These are phyloP conservation scores for Polypedilum pembai DNA, from an alignment of 1,140 invertebrate species.

Conservation along the genomic window DNA sequence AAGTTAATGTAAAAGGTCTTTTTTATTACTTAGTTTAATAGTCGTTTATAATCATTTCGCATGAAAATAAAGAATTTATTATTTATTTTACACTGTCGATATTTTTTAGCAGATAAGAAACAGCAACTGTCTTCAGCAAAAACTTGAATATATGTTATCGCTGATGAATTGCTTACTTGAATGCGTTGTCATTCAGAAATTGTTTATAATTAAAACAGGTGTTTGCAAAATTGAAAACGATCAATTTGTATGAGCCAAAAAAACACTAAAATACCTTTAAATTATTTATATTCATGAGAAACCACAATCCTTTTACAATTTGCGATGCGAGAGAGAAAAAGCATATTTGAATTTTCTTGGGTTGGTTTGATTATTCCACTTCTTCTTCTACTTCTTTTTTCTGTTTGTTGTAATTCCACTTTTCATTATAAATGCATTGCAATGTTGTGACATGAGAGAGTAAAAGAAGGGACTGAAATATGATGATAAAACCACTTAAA, in stretches of 20 bases:
- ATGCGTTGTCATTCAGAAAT: neutral
- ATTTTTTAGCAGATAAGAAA: too few species aligned
- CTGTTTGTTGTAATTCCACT: neutral
- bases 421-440: conserved; percentile 13
- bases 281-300: neutral
- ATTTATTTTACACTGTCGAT: too few species aligned
- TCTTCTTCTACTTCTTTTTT: neutral
- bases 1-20: too few species aligned
- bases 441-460: neutral
- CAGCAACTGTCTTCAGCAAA: too few species aligned
- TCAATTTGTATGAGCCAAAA: neutral
- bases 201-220: conserved; percentile 9
- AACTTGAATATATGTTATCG: neutral
- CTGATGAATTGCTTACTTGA: neutral
- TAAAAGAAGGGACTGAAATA: neutral
- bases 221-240: neutral
- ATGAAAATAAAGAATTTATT: too few species aligned
- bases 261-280: too few species aligned
- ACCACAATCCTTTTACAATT: conserved; percentile 24
- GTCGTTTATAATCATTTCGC: too few species aligned
- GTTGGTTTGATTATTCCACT: conserved; percentile 21
- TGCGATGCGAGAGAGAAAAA: neutral
- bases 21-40: too few species aligned
- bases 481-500: conserved; percentile 20
- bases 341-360: neutral